phyloP scores from a whole-genome alignment of 2,797 vertebrate species.

The Sylvia borin region DNA sequence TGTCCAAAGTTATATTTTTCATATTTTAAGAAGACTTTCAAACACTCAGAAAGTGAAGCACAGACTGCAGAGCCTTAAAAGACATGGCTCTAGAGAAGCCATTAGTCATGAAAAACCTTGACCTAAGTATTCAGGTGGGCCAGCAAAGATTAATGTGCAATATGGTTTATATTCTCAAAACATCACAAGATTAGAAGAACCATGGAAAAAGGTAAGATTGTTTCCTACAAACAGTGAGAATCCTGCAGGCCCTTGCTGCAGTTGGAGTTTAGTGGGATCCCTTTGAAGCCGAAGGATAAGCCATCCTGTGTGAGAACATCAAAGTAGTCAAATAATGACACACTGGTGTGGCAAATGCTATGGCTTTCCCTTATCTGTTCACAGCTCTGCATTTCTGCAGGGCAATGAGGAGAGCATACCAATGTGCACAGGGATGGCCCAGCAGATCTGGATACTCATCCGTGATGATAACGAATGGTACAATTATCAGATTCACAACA shows the following conservation, averaged over 20 bases:
- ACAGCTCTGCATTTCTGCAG: background rate
- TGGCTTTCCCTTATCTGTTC: background rate
- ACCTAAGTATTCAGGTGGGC: background rate
- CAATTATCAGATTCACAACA: background rate
- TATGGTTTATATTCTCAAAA: background rate
- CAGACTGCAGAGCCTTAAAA: background rate
- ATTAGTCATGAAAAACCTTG: background rate
- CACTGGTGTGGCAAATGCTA: background rate
- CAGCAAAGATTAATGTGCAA: background rate
- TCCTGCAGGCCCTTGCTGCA: background rate
- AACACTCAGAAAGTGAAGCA: background rate
- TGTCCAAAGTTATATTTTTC: background rate
- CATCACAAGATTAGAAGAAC: background rate
- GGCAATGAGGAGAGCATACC: background rate
- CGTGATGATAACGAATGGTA: background rate
- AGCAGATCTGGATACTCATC: accelerated
- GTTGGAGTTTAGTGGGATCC: background rate
- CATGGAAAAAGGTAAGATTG: background rate
- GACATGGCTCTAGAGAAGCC: background rate
- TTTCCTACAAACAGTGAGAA: background rate
- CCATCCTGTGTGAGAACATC: background rate
- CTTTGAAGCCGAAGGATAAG: constrained; percentile 31
- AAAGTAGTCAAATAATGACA: background rate
- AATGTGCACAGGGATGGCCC: background rate
- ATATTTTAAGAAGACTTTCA: background rate